Evolutionary conservation across 1,140 invertebrate genomes (phyloP).

Genomic region (Papilio helenus): DNA sequence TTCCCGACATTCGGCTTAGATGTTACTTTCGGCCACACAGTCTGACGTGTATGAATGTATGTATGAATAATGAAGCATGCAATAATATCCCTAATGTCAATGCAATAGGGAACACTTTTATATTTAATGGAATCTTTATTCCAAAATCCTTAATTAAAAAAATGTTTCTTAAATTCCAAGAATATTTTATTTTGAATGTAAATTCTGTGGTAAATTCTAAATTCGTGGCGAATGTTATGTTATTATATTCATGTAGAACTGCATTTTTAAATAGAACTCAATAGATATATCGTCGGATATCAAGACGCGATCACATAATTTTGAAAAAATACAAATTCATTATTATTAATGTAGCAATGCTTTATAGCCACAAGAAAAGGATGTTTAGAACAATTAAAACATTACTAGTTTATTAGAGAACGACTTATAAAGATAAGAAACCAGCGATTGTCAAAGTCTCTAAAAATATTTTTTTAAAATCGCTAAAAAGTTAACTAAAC

Average conservation of each 20-base stretch:
- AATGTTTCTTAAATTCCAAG: too few relatives aligned
- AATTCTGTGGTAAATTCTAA: too few relatives aligned
- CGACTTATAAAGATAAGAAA: slow-evolving; percentile 26
- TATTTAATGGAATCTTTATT: background rate
- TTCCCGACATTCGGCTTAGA: slow-evolving; percentile 33
- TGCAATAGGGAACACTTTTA: background rate
- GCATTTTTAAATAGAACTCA: too few relatives aligned
- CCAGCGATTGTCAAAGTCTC: slow-evolving; percentile 2
- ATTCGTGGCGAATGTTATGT: too few relatives aligned
- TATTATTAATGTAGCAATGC: background rate
- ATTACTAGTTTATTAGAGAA: slow-evolving; percentile 48
- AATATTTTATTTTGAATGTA: too few relatives aligned
- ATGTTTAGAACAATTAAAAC: slow-evolving; percentile 54
- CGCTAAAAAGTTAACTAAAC: too few relatives aligned
- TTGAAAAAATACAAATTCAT: too few relatives aligned
- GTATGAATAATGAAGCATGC: background rate
- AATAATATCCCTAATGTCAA: slow-evolving; percentile 11
- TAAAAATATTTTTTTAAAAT: background rate
- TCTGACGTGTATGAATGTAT: background rate
- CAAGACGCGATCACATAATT: background rate
- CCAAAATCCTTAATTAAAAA: too few relatives aligned
- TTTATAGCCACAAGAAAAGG: slow-evolving; percentile 47
- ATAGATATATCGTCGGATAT: background rate
- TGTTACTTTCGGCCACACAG: slow-evolving; percentile 37
- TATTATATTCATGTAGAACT: too few relatives aligned